phyloP scores from a whole-genome alignment of 1,140 invertebrate genomes.

The Drosophila leontia region DNA sequence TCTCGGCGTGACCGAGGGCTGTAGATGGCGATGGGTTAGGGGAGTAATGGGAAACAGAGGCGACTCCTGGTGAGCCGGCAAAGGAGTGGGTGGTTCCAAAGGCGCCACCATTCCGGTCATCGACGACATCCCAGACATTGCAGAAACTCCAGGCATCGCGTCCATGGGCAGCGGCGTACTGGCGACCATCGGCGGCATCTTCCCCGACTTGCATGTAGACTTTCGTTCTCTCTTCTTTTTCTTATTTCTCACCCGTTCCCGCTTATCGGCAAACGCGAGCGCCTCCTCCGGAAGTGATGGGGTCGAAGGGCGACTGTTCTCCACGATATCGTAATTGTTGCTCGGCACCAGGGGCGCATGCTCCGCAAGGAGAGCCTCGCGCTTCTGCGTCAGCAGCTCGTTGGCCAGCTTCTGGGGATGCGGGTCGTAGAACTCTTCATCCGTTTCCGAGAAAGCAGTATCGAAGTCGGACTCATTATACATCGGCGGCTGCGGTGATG shows the following conservation, averaged over 20 bases:
- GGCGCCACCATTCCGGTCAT: conserved; percentile 20
- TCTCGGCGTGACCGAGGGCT: conserved; percentile 39
- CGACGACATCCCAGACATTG: not conserved
- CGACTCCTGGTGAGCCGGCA: conserved; percentile 4
- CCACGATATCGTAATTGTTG: conserved; percentile 87
- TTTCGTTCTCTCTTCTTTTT: conserved; percentile 88
- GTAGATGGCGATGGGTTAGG: conserved; percentile 55
- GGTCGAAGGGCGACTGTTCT: conserved; percentile 87
- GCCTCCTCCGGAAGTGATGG: conserved; percentile 85
- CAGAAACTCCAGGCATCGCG: not conserved
- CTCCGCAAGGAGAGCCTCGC: conserved; percentile 88
- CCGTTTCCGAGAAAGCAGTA: conserved; percentile 92
- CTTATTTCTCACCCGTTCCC: conserved; percentile 86
- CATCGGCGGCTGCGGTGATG: conserved; percentile 49
- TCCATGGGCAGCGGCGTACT: conserved; percentile 5
- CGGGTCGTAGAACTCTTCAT: conserved; percentile 94
- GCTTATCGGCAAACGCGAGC: conserved; percentile 82
- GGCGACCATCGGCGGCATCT: conserved; percentile 21
- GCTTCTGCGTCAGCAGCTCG: conserved; percentile 90
- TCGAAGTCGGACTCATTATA: conserved; percentile 91
- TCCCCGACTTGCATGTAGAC: conserved; percentile 72
- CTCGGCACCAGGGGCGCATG: conserved; percentile 86
- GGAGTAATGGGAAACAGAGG: conserved; percentile 42
- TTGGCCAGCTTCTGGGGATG: conserved; percentile 90
- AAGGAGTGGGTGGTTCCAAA: conserved; percentile 5